phyloP scores from a whole-genome alignment of 2,113 vertebrate genomes.

The Microtus oregoni region DNA sequence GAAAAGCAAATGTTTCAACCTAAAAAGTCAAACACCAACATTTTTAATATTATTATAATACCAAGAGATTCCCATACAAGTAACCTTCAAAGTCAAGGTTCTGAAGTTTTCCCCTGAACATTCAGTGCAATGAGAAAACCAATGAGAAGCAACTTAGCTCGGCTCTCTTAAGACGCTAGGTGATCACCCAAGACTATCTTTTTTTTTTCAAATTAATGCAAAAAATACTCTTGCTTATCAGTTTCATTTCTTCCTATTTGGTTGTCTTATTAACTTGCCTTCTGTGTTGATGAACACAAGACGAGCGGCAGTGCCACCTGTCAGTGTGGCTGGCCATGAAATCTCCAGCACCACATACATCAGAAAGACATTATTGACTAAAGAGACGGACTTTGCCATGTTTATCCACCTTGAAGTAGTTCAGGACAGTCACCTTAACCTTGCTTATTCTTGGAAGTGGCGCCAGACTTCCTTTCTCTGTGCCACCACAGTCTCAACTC shows the following conservation, averaged over 20 bases:
- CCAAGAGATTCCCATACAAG: background rate
- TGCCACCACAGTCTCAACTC: background rate
- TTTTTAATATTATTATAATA: background rate
- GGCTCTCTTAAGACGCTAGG: background rate
- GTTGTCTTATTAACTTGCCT: background rate
- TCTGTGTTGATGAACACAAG: background rate
- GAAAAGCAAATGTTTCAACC: constrained; percentile 25
- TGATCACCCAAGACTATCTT: background rate
- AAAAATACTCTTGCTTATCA: background rate
- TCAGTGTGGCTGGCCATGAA: background rate
- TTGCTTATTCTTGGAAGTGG: background rate
- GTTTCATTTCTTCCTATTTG: background rate
- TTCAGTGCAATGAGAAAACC: background rate
- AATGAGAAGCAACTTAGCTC: background rate
- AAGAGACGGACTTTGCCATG: background rate
- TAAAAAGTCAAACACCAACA: constrained; percentile 18
- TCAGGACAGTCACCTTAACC: background rate
- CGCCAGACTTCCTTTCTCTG: background rate
- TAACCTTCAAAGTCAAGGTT: constrained; percentile 8
- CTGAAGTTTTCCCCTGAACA: background rate
- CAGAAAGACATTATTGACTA: background rate
- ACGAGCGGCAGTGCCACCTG: background rate
- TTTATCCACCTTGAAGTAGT: background rate
- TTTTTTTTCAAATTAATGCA: constrained; percentile 31
- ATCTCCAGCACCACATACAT: no score